Evolutionary conservation across 2,797 vertebrate genomes (phyloP), one percentile per base, ranked within the genome.

Genomic region (Pipistrellus pipistrellus): DNA sequence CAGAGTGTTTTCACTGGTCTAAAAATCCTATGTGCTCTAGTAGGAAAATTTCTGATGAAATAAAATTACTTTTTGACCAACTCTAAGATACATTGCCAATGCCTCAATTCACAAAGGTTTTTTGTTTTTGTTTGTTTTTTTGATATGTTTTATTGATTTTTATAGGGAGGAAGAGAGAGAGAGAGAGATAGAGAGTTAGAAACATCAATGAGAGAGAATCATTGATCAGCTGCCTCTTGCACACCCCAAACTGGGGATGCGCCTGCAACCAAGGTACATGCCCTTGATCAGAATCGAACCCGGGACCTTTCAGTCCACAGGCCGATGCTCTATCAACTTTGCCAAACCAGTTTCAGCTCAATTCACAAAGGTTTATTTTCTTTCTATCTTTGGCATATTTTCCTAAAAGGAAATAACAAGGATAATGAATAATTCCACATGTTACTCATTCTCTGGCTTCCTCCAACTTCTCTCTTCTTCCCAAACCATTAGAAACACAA

Each of bases 41-140:
- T 76, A 66, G 84, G 94, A 81, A 97, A 92, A 81, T 68, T 84
- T 93, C 95, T 97, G 91, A 94, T 88, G 44, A 97, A 96, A 97
- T 97, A 96, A 97, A 97, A 97, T 97, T 89, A 91, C 93, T 96
- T 97, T 97, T 95, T 97, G 51, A 95, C 9, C 95, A 96, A 96
- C 95, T 93, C 94, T 85, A 97, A 97, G 95, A 95, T 94, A 97
- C 93, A 95, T 93, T 96, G 91, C 93, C 97, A 98, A 77, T 93
- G 97, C 93, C 32, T 94, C 84, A 83, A 35, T 62, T 85, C 51
- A 83, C 17, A 88, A 84, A 77, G 1, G 38, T 41, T 41, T 41
- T 41, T 41, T 41, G 6, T 38, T 38, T 35, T 35, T 35, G 35
- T 38, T 38, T 38, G 38, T 41, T 41, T 41, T 41, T 41, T 41